Evolutionary conservation across 2,113 vertebrate genomes (phyloP).

Genomic region (Urocitellus parryii): DNA sequence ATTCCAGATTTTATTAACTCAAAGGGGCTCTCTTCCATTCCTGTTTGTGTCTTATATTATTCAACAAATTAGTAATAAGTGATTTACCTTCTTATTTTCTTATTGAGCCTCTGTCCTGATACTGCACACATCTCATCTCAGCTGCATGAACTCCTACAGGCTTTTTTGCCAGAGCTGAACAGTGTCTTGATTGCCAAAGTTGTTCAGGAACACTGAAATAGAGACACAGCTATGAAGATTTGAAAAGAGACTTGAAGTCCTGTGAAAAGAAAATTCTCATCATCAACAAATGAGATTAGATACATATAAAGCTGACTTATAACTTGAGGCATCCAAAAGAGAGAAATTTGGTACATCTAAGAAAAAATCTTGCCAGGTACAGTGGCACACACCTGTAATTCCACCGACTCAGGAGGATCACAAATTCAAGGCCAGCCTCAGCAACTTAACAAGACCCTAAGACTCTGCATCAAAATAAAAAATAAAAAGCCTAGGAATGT

Average conservation of each 20-base stretch:
- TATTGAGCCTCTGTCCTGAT: not conserved
- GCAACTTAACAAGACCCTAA: too few relatives aligned
- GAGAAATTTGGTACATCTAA: not conserved
- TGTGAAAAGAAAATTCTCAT: not conserved
- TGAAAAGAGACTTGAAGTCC: not conserved
- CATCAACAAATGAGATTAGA: not conserved
- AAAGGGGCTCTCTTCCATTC: not conserved
- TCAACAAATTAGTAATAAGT: not conserved
- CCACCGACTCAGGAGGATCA: too few relatives aligned
- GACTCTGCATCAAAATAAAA: too few relatives aligned
- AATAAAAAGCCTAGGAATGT: too few relatives aligned
- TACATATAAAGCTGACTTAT: not conserved
- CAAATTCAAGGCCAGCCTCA: too few relatives aligned
- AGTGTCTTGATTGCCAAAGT: not conserved
- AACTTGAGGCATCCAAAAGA: not conserved
- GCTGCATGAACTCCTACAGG: not conserved
- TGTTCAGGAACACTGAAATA: not conserved
- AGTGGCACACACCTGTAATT: too few relatives aligned
- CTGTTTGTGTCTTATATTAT: not conserved
- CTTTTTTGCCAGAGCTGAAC: not conserved
- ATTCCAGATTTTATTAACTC: not conserved
- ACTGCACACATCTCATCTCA: not conserved
- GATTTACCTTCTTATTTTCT: not conserved
- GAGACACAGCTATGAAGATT: not conserved
- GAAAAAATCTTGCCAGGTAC: not conserved